Base-by-base conservation (phyloP, 2,113 vertebrate species). In the Scomber colias region DNA sequence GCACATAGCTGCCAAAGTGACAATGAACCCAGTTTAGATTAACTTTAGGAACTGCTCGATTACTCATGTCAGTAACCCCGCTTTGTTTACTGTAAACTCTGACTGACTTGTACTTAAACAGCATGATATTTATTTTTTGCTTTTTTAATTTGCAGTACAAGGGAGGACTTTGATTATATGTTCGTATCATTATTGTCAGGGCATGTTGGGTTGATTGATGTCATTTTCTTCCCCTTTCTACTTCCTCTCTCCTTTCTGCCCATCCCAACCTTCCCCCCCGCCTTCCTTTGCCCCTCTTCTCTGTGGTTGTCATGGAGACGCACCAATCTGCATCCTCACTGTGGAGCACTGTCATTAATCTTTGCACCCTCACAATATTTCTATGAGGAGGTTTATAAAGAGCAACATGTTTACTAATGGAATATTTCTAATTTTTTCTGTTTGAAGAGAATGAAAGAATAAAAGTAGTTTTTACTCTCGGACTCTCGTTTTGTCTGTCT, bases 401-500 rank as follows among this genome's bases (percentile, higher is more conserved):
- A 92, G 69, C 75, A 89, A 92, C 86, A 89, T 89, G 90, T 94
- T 93, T 91, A 93, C 84, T 87, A 92, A 87, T 81, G 83, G 87
- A 91, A 87, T 89, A 87, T 94, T 94, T 94, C 90, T 87, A 91
- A 85, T 87, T 89, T 90, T 90, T 91, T 93, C 81, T 89, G 90
- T 93, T 92, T 87, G 83, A 90, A 87, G 87, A 90, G 90, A 93
- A 93, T 93, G 87, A 92, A 91, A 91, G 90, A 94, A 93, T 94
- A 94, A 94, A 40, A 94, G 92, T 94, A 94, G 93, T 94, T 94
- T 93, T 93, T 94, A 94, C 88, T 93, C 91, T 88, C 79, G 4
- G 70, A 24, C 21, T 63, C 46, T 66, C 54, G 45, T 13, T 79
- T 31, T 84, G 66, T 81, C 62, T 62, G 79, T 77, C 59, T 44